phyloP scores from a whole-genome alignment of 2,888 invertebrate species.

The Athripsodes cinereus region DNA sequence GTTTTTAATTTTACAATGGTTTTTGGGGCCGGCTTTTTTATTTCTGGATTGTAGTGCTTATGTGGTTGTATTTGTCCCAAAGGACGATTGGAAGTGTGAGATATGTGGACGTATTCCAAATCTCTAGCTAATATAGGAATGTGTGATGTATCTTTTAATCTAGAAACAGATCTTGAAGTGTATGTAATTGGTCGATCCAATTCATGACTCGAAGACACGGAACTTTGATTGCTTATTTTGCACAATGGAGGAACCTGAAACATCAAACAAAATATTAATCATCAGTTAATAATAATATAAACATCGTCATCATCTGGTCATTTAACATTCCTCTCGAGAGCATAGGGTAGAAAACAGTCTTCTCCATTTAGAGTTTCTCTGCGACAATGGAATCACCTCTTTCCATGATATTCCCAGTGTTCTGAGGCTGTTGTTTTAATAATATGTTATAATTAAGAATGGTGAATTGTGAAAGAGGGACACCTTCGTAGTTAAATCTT shows the following conservation, averaged over 20 bases:
- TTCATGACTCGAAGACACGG: neutral
- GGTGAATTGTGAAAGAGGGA: too few species aligned
- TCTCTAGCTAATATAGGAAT: neutral
- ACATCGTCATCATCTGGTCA: too few species aligned
- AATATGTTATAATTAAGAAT: too few species aligned
- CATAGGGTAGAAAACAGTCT: too few species aligned
- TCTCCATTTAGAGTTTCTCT: too few species aligned
- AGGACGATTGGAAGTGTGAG: neutral
- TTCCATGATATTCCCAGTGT: too few species aligned
- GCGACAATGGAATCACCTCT: too few species aligned
- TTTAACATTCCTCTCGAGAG: too few species aligned
- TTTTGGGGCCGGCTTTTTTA: neutral
- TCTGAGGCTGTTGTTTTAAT: too few species aligned
- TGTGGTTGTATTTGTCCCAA: neutral
- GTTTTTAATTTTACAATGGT: neutral
- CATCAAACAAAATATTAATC: neutral
- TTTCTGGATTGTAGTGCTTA: neutral
- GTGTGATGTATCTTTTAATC: neutral
- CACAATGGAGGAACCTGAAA: neutral
- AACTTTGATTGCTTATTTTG: neutral
- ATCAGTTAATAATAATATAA: too few species aligned
- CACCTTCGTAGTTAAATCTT: too few species aligned
- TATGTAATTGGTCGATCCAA: neutral
- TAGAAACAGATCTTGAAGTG: neutral
- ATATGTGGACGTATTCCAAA: neutral